Base-by-base conservation (phyloP, 1,140 invertebrate genomes). In the Amyelois transitella region DNA sequence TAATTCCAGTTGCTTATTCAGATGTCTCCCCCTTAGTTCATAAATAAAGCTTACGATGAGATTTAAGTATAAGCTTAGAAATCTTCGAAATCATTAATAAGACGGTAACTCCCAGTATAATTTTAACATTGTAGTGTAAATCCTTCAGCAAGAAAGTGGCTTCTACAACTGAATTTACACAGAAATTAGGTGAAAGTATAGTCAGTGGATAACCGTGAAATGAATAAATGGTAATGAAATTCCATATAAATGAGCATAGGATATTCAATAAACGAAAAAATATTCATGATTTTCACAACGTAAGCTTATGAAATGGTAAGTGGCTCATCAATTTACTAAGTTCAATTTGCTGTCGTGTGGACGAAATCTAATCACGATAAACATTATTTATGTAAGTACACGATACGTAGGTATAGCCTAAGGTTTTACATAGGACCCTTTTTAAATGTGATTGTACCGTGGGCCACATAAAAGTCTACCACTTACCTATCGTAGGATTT, bases 1-100 rank as follows among this genome's bases (percentile, higher is more conserved):
- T 64, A 66, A 70, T 66, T 64, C 60, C 66, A 66, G 64, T 77
- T 72, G 72, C 69, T 69, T 72, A 71, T 74, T 68, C 71, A 75
- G 68, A 71, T 72, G 72, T 66, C 53, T 64, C 60, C 68, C n/a
- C 72, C 66, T 65, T 55, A 44, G 53, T 57, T 51, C 60, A 71
- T 79, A 76, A 76, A 72, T 79, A 69, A 73, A 64, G 72, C 72
- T 73, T 73, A 73, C 63, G 55, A 48, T 21, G 45, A 53, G 65
- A 62, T 71, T 67, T 65, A 61, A 63, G 55, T 58, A 52, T 58
- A 60, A 60, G 58, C 44, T 61, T 44, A 62, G 53, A 53, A 65
- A 38, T 38, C 32, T 38, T 38, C 32, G n/a, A 14, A 38, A 38
- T 38, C 32, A 38, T 38, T 14, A 38, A 38, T 38, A 38, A 38